phyloP scores from a whole-genome alignment of 2,797 vertebrate species.

The Chelonia mydas region DNA sequence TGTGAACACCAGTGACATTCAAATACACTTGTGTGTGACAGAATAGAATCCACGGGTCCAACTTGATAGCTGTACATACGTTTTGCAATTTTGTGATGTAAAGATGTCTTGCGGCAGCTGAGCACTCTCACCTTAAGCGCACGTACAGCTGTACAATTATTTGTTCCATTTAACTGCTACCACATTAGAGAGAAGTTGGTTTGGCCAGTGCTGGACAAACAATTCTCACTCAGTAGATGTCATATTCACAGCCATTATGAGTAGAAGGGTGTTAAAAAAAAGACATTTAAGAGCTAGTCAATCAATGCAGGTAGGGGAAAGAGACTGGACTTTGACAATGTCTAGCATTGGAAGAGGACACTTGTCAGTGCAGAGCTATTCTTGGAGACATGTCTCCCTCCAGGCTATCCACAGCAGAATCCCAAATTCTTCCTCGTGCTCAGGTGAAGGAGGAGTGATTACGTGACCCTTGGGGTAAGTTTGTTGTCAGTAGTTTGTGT shows the following conservation, averaged over 20 bases:
- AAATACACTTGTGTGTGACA: rapidly evolving
- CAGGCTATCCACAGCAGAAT: background rate
- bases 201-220: background rate
- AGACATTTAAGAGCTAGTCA: background rate
- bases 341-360: rapidly evolving
- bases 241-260: background rate
- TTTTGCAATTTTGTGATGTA: background rate
- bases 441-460: no score
- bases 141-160: background rate
- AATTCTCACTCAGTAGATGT: background rate
- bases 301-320: background rate
- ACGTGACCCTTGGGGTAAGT: no score
- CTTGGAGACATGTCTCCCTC: background rate
- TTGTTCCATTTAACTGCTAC: background rate
- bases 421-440: background rate
- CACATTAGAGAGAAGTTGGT: background rate
- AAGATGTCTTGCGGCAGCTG: background rate
- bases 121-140: background rate
- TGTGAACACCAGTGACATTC: background rate
- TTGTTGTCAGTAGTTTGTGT: no score
- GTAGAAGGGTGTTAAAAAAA: background rate
- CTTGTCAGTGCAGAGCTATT: background rate
- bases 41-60: background rate
- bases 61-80: background rate
- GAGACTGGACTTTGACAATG: background rate